These are phyloP conservation scores for Lasioglossum calceatum DNA, from an alignment of 2,888 invertebrate species.

Conservation along the genomic window DNA sequence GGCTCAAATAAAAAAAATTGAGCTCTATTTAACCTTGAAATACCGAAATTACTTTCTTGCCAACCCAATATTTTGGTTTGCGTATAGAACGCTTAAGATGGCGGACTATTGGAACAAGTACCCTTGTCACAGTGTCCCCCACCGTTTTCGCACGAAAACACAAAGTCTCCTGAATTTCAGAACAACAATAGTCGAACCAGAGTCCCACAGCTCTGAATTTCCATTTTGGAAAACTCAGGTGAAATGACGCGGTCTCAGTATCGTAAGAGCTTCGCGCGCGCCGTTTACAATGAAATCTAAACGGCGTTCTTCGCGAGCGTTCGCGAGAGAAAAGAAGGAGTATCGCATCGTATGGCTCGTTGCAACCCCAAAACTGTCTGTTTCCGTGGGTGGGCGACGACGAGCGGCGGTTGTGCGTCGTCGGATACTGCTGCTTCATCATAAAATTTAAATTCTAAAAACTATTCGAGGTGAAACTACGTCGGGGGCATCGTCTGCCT, in stretches of 20 bases:
- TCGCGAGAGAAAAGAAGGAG: neutral
- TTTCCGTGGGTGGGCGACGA: neutral
- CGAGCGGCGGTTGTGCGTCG: neutral
- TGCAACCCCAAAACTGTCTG: conserved; percentile 16
- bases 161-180: neutral
- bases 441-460: conserved; percentile 66
- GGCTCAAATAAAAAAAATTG: too few species aligned
- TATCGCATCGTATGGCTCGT: neutral
- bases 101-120: neutral
- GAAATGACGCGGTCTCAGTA: neutral
- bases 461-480: conserved; percentile 43
- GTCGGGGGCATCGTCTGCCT: conserved; percentile 29
- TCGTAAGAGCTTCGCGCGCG: neutral
- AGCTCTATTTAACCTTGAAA: too few species aligned
- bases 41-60: too few species aligned
- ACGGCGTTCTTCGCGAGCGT: neutral
- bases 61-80: too few species aligned
- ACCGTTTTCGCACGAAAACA: neutral
- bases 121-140: neutral
- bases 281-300: neutral
- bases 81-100: neutral
- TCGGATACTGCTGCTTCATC: neutral
- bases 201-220: neutral
- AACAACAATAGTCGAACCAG: neutral
- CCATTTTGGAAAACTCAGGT: neutral